A percentile compares a stretch with the other conserved stretches of the same genome.
Conservation (phyloP, 2,113 vertebrate genomes). For the Amblyopsis rosae region DNA sequence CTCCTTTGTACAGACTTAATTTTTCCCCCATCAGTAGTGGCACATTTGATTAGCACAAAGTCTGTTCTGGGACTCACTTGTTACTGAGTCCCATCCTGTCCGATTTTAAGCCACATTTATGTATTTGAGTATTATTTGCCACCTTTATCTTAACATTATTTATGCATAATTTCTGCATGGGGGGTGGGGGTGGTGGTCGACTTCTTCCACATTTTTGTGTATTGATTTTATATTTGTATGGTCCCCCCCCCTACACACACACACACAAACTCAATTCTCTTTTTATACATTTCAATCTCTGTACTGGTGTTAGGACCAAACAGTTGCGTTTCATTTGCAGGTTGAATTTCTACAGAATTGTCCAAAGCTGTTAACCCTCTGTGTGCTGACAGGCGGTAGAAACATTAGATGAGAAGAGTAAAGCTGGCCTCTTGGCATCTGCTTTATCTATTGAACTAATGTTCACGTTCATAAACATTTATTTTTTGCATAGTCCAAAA, state of each 20-base stretch:
- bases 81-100: neutral
- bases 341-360: neutral
- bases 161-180: slow-evolving; percentile 32
- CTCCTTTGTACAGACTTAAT: slow-evolving; percentile 53
- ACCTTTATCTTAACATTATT: slow-evolving; percentile 59
- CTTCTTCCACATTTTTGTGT: slow-evolving; percentile 40
- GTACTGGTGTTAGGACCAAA: neutral
- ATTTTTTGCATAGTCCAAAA: too few species aligned
- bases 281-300: neutral
- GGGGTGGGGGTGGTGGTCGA: too few species aligned
- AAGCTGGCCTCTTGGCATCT: too few species aligned
- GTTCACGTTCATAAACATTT: too few species aligned
- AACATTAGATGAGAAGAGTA: too few species aligned
- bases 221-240: slow-evolving; percentile 45
- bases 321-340: neutral
- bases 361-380: too few species aligned
- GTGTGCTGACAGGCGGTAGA: too few species aligned
- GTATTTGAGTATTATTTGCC: slow-evolving; percentile 31
- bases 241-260: slow-evolving; percentile 31
- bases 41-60: slow-evolving; percentile 70
- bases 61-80: slow-evolving; percentile 16
- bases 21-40: slow-evolving; percentile 51
- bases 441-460: too few species aligned
- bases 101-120: slow-evolving; percentile 24
- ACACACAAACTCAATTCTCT: slow-evolving; percentile 15